phyloP scores from a whole-genome alignment of 2,797 vertebrate genomes.

The Hydrophis major region DNA sequence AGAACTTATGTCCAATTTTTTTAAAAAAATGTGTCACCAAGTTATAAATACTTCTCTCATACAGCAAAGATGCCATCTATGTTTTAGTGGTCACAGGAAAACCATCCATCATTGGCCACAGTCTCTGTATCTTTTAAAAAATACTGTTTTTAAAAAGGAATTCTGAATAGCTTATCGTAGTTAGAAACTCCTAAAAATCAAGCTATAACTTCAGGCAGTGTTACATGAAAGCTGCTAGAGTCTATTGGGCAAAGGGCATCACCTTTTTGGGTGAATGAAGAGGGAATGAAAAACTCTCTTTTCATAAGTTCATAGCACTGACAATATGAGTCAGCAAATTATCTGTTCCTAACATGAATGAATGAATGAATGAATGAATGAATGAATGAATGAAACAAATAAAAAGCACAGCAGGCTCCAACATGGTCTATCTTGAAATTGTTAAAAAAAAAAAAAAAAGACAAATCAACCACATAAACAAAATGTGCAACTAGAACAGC shows the following conservation, averaged over 20 bases:
- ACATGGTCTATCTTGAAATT: background rate
- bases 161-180: background rate
- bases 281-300: background rate
- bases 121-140: background rate
- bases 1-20: background rate
- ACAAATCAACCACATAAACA: background rate
- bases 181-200: slow-evolving; percentile 3
- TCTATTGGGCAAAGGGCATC: background rate
- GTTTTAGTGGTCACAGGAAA: background rate
- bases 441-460: background rate
- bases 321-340: background rate
- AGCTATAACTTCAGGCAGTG: background rate
- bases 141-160: background rate
- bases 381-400: background rate
- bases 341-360: background rate
- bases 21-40: background rate
- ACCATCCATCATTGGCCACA: background rate
- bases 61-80: background rate
- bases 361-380: background rate
- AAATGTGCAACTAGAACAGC: background rate
- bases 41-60: background rate
- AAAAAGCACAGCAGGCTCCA: background rate
- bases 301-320: background rate
- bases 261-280: background rate
- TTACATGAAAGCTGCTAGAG: background rate